Percentiles rank a stretch among this genome's conserved stretches.
Evolutionary conservation across 2,888 invertebrate genomes (phyloP).

Genomic region (Troides aeacus): DNA sequence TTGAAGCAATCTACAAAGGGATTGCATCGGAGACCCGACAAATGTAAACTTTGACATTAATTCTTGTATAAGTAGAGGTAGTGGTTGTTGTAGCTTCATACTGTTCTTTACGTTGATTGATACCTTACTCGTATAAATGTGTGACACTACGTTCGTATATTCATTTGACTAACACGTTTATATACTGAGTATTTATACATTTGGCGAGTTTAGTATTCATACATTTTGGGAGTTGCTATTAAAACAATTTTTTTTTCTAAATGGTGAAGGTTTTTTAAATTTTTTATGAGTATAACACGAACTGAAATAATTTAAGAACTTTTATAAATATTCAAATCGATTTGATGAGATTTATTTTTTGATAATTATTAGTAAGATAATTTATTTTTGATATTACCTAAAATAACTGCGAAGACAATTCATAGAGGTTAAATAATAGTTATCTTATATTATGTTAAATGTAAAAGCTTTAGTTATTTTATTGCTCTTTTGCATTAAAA

Average conservation of each 20-base stretch:
- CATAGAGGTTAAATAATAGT: background rate
- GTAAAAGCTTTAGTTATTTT: too few relatives aligned
- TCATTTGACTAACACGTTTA: conserved; percentile 13
- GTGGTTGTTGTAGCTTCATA: conserved; percentile 6
- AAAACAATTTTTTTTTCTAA: background rate
- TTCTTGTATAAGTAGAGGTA: conserved; percentile 19
- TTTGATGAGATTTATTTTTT: background rate
- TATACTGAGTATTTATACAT: conserved; percentile 13
- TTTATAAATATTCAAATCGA: background rate
- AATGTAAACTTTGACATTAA: conserved; percentile 26
- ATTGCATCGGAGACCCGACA: conserved; percentile 29
- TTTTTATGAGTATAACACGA: background rate
- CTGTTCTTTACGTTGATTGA: conserved; percentile 11
- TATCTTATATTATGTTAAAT: too few relatives aligned
- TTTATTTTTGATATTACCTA: too few relatives aligned
- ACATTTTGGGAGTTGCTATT: background rate
- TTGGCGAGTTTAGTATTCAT: too few relatives aligned
- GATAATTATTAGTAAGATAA: too few relatives aligned
- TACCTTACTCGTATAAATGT: conserved; percentile 18
- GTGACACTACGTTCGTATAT: conserved; percentile 1
- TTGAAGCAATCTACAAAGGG: conserved; percentile 26
- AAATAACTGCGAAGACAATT: too few relatives aligned
- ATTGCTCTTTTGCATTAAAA: too few relatives aligned
- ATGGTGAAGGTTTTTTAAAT: background rate
- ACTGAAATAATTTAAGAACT: background rate